phyloP scores from a whole-genome alignment of 2,797 vertebrate species.

The Cheirogaleus major region DNA sequence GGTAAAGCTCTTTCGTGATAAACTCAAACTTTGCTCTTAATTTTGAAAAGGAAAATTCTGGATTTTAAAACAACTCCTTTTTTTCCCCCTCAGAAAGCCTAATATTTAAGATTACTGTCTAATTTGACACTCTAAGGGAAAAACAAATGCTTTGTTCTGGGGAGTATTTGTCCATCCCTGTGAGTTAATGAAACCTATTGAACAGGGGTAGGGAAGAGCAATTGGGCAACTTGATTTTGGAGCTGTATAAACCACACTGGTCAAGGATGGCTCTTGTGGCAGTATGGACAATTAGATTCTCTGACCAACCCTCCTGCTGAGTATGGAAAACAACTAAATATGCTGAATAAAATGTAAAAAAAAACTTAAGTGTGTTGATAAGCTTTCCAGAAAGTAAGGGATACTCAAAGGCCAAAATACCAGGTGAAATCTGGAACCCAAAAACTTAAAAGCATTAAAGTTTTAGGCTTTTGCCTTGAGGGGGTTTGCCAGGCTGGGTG shows the following conservation, averaged over 20 bases:
- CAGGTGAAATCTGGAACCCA: neutral
- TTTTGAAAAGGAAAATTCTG: neutral
- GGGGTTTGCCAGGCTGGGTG: neutral
- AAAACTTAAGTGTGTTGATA: neutral
- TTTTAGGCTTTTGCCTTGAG: neutral
- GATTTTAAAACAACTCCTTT: neutral
- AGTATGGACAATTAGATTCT: neutral
- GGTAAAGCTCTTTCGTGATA: neutral
- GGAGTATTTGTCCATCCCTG: neutral
- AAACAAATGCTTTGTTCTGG: neutral
- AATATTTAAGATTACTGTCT: neutral
- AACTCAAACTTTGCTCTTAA: neutral
- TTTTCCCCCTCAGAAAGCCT: neutral
- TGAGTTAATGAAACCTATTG: neutral
- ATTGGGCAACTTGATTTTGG: neutral
- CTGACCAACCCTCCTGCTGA: neutral
- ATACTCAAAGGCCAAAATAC: neutral
- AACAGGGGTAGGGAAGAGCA: neutral
- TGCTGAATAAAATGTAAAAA: neutral
- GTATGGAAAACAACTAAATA: neutral
- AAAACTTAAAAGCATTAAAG: neutral
- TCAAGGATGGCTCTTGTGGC: neutral
- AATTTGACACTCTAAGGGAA: neutral
- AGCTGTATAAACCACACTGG: neutral
- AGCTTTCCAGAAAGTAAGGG: neutral